Base-by-base conservation (phyloP, 2,888 invertebrate species). In the Xylophagus ater region DNA sequence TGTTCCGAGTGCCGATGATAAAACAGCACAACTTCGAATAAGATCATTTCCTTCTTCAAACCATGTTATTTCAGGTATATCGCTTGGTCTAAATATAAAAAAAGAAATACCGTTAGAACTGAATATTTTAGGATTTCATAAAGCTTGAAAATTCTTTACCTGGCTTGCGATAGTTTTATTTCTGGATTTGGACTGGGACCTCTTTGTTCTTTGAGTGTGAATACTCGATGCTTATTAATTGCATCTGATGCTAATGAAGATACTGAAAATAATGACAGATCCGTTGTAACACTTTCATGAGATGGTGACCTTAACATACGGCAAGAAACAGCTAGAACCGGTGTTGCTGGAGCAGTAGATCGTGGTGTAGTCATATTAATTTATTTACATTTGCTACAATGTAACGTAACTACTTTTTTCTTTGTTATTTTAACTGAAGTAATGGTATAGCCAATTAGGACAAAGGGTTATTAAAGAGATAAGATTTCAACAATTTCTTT, bases 221-320 rank as follows among this genome's bases (percentile, higher is more conserved):
- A 60, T 31, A 73, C 55, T 44, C 66, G 54, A 40, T 56, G 51
- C 26, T 51, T 51, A 13, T 65, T 62, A 42, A 69, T 63, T 10
- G 60, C 60, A 40, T 74, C 72, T 12, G 73, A 72, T 6, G 73
- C 73, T 44, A 75, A 74, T 1, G 80, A 80, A 2, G 80, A 80
- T 13, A 81, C 74, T 42, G 84, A 83, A 65, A 85, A 81, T 42
- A 85, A 66, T 1, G 84, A 85, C 37, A 86, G 66, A 61, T 86
- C 85, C 0, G 85, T 86, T 10, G 83, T 83, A 51, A 86, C 82
- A 13, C 83, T 83, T 65, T 87, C 86, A 64, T 83, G 84, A 13
- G 83, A 84, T 4, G 85, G 85, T 2, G 85, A 85, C 36, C 85
- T 72, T 45, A 78, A 59, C 66, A 78, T 76, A 43, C 80, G 74